Percentiles rank a stretch among this genome's conserved stretches.
Evolutionary conservation across 2,888 invertebrate species (phyloP).

Genomic region (Drosophila phalerata): DNA sequence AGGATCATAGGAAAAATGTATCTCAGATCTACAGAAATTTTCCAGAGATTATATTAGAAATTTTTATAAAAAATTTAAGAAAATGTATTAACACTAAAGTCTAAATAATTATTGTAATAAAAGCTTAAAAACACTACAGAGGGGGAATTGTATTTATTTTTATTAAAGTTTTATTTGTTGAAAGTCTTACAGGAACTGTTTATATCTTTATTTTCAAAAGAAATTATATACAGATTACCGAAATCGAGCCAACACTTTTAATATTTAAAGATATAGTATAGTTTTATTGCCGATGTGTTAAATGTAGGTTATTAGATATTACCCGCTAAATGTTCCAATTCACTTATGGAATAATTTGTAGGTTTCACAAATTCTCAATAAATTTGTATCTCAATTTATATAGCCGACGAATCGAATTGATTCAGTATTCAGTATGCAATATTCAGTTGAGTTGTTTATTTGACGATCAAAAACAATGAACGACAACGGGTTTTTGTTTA

Average conservation of each 20-base stretch:
- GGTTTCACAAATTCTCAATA: constrained; percentile 37
- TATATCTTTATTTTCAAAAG: too few relatives aligned
- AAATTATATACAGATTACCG: neutral
- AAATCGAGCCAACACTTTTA: neutral
- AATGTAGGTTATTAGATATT: constrained; percentile 1
- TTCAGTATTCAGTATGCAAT: constrained; percentile 37
- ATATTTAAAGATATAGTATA: too few relatives aligned
- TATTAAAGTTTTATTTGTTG: neutral
- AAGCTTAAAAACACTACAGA: too few relatives aligned
- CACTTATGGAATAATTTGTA: constrained; percentile 32
- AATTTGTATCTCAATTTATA: constrained; percentile 69
- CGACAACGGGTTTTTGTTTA: constrained; percentile 60
- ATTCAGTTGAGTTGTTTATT: constrained; percentile 62
- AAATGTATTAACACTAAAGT: too few relatives aligned
- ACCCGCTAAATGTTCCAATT: constrained; percentile 17
- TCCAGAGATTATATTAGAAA: too few relatives aligned
- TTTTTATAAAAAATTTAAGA: too few relatives aligned
- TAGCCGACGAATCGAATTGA: constrained; percentile 61
- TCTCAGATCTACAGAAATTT: neutral
- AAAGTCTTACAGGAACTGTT: neutral
- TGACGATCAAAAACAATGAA: constrained; percentile 60
- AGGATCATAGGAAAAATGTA: neutral
- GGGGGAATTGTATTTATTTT: too few relatives aligned
- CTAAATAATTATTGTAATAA: too few relatives aligned
- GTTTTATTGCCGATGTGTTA: too few relatives aligned